phyloP scores from a whole-genome alignment of 2,113 vertebrate species.

The Amblyopsis rosae region DNA sequence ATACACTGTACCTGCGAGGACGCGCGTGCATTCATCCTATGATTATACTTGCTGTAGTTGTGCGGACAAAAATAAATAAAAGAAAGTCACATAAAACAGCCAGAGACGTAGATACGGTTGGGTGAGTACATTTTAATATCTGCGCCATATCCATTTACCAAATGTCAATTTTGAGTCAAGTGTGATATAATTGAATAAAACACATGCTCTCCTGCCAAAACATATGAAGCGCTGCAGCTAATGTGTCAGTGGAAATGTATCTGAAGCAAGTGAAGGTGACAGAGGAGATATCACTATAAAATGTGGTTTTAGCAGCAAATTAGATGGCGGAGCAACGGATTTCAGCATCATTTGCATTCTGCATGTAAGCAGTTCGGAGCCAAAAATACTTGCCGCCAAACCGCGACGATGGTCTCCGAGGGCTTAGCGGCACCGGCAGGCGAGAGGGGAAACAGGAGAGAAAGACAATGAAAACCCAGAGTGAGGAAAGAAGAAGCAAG shows the following conservation, averaged over 20 bases:
- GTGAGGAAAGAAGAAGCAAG: neutral
- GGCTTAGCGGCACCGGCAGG: slow-evolving; percentile 51
- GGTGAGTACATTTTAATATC: slow-evolving; percentile 64
- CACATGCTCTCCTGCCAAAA: slow-evolving; percentile 53
- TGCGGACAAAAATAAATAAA: slow-evolving; percentile 18
- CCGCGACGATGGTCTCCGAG: slow-evolving; percentile 60
- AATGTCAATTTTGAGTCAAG: slow-evolving; percentile 69
- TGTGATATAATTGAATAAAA: slow-evolving; percentile 66
- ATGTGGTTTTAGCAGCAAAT: slow-evolving; percentile 67
- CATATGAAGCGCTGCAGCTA: slow-evolving; percentile 58
- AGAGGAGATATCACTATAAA: slow-evolving; percentile 69
- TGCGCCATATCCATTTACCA: slow-evolving; percentile 56
- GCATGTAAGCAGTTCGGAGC: slow-evolving; percentile 69
- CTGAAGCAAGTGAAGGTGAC: slow-evolving; percentile 56
- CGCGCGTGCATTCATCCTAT: slow-evolving; percentile 44
- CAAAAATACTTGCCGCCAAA: slow-evolving; percentile 74
- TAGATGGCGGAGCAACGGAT: slow-evolving; percentile 61
- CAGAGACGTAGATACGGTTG: slow-evolving; percentile 43
- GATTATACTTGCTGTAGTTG: slow-evolving; percentile 51
- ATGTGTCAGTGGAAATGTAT: slow-evolving; percentile 61
- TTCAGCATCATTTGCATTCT: slow-evolving; percentile 74
- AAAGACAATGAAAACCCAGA: slow-evolving; percentile 52
- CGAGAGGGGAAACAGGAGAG: slow-evolving; percentile 28
- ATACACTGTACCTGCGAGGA: slow-evolving; percentile 56
- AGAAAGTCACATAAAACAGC: slow-evolving; percentile 46